Base-by-base conservation (phyloP, 2,888 invertebrate genomes). In the Andrena dorsata region DNA sequence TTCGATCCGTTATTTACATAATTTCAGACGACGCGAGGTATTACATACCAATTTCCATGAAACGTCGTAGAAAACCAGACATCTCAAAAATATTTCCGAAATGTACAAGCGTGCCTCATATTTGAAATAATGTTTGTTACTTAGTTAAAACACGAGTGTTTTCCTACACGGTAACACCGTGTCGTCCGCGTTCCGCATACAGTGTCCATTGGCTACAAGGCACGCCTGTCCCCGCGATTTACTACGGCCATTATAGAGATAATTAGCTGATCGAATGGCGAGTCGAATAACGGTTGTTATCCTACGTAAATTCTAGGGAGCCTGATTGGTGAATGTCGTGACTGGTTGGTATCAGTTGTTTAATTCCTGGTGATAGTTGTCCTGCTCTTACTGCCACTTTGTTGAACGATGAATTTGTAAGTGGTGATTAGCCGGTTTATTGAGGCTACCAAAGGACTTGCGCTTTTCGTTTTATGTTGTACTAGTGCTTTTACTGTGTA, bases 261-360 rank as follows among this genome's bases (percentile, higher is more conserved):
- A 41, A 78, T 75, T 75, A 68, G 63, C 56, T 61, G 32, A 69
- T 68, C 32, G 23, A 30, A 47, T 75, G 56, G 64, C 30, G 51
- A 75, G 61, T 53, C 28, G 61, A 35, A n/a, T 35, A 69, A 63
- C 26, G 20, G 16, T 49, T 26, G 6, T 28, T 60, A 65, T 26
- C 32, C 23, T 1, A 10, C 13, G 20, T 35, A 75, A 30, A 56
- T 56, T 63, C 23, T 5, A n/a, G 51, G 4, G 8, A n/a, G 16
- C 47, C 10, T 28, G 13, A 23, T 23, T 2, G 26, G 16, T 7
- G 56, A 26, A 56, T 23, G 20, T 20, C 53, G 20, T 53, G 20
- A 23, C 23, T 26, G 20, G 56, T 56, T 23, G 20, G 20, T 23
- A 23, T n/a, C 53, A 8, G n/a, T 20, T n/a, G 8, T 53, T 53